Conservation (phyloP, 2,113 vertebrate genomes). For the Pelecanoides urinatrix region DNA sequence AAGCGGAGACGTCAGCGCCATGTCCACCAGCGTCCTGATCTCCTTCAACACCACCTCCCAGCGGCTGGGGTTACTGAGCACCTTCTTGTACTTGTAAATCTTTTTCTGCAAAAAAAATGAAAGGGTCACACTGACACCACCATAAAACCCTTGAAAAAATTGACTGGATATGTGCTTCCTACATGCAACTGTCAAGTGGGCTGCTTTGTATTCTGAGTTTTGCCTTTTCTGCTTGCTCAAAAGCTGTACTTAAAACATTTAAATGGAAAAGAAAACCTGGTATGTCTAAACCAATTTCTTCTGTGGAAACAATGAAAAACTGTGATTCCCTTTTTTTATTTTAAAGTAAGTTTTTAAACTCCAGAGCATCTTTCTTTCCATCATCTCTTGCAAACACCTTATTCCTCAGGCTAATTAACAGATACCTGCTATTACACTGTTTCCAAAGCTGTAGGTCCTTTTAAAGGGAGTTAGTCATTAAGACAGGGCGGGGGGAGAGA, state of each 20-base stretch:
- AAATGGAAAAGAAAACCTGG: not conserved
- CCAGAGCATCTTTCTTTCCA: not conserved
- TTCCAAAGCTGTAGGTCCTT: not conserved
- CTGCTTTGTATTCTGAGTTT: not conserved
- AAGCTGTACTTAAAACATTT: not conserved
- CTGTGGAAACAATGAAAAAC: not conserved
- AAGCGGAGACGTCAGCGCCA: constrained; percentile 92
- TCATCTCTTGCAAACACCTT: not conserved
- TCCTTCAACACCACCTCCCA: constrained; percentile 99
- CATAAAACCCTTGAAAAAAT: not conserved
- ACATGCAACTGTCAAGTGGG: not conserved
- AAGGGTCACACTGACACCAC: not conserved
- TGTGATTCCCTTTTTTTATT: not conserved
- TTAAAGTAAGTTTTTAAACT: not conserved
- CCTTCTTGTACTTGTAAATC: constrained; percentile 98
- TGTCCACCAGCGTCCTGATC: constrained; percentile 96
- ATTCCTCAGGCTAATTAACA: not conserved
- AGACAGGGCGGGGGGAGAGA: not conserved
- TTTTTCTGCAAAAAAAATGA: constrained; percentile 84
- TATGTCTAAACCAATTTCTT: not conserved
- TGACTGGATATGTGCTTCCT: not conserved
- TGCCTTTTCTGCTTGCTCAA: not conserved
- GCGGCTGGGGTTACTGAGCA: constrained; percentile 94
- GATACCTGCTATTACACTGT: not conserved
- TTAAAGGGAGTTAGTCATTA: not conserved